A percentile compares a stretch with the other conserved stretches of the same genome.
These are phyloP conservation scores for Grapholita molesta DNA, from an alignment of 1,140 invertebrate species.

Conservation along the genomic window DNA sequence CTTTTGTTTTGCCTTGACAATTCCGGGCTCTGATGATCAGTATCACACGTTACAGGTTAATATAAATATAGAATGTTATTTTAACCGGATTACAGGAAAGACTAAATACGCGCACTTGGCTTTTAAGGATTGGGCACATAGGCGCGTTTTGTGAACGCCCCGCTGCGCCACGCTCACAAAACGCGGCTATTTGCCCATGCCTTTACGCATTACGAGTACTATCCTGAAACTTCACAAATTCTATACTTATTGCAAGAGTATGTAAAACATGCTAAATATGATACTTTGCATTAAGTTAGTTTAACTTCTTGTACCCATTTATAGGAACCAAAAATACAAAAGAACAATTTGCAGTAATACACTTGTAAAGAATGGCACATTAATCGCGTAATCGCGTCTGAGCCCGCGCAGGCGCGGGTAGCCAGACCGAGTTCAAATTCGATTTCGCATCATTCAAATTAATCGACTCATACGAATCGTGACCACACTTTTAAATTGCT, in stretches of 20 bases:
- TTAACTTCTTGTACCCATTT: not conserved
- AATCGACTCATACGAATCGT: constrained; percentile 23
- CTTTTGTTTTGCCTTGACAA: too few species aligned
- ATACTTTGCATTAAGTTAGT: not conserved
- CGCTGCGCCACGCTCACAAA: too few species aligned
- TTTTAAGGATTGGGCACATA: too few species aligned
- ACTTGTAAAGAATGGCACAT: constrained; percentile 8
- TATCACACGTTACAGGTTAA: too few species aligned
- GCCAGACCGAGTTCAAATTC: constrained; percentile 11
- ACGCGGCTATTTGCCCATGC: too few species aligned
- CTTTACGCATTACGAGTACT: too few species aligned
- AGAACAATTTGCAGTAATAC: not conserved
- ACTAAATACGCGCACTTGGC: too few species aligned
- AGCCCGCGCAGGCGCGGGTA: constrained; percentile 1
- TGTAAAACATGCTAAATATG: not conserved
- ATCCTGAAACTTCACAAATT: too few species aligned
- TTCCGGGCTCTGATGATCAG: too few species aligned
- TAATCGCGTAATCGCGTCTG: constrained; percentile 7
- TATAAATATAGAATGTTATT: too few species aligned
- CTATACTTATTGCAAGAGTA: not conserved
- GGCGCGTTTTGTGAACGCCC: too few species aligned
- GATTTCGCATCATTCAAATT: constrained; percentile 19
- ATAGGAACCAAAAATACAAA: not conserved
- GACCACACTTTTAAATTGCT: constrained; percentile 17
- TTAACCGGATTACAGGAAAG: too few species aligned